Evolutionary conservation across 2,888 invertebrate species (phyloP).

Genomic region (Halictus quadricinctus): DNA sequence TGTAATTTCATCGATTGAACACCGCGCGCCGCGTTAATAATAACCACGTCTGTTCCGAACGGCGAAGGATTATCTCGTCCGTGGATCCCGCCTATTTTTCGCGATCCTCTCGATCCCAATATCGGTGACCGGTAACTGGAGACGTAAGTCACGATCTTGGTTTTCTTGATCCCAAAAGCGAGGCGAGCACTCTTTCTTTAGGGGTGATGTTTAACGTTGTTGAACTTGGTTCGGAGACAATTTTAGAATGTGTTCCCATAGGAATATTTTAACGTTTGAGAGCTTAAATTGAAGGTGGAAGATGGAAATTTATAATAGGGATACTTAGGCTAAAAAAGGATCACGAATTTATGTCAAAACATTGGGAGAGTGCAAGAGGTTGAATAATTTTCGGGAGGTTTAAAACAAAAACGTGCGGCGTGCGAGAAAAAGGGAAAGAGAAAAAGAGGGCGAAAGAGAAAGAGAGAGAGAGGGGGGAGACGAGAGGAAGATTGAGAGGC

Average conservation of each 20-base stretch:
- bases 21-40: constrained; percentile 47
- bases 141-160: background rate
- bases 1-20: constrained; percentile 66
- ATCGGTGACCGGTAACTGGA: background rate
- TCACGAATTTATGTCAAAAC: too few relatives aligned
- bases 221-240: too few relatives aligned
- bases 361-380: too few relatives aligned
- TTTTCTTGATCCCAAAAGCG: background rate
- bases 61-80: constrained; percentile 43
- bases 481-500: constrained; percentile 6
- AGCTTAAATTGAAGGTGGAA: too few relatives aligned
- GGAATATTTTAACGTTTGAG: too few relatives aligned
- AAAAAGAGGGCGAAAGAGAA: background rate
- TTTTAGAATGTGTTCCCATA: too few relatives aligned
- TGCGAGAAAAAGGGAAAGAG: background rate
- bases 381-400: background rate
- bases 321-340: too few relatives aligned
- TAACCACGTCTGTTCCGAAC: constrained; percentile 46
- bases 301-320: too few relatives aligned
- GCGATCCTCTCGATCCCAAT: background rate
- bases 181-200: background rate
- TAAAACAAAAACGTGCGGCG: background rate
- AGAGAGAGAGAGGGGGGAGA: background rate
- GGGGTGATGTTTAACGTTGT: too few relatives aligned
- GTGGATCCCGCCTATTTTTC: background rate